Conservation (phyloP, 2,113 vertebrate genomes). For the Paramormyrops kingsleyae region DNA sequence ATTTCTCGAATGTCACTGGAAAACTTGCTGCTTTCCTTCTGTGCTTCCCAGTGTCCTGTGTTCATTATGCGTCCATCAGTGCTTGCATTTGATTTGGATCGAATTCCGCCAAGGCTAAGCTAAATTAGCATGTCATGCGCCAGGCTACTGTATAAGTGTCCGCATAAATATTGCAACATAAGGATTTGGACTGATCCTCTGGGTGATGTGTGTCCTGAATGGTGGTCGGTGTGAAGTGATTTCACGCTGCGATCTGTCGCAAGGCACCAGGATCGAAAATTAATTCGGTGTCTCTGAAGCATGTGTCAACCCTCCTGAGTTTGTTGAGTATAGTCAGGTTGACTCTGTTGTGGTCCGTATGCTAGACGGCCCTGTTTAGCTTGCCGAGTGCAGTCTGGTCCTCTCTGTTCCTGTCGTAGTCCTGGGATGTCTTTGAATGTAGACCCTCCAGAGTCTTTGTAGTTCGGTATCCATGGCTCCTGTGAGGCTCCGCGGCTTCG, state of each 20-base stretch:
- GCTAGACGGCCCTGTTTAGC: background rate
- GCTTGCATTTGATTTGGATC: background rate
- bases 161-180: background rate
- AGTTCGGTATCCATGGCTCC: background rate
- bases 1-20: background rate
- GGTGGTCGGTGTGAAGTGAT: background rate
- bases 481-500: background rate
- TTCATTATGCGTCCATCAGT: background rate
- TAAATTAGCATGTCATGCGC: conserved; percentile 1
- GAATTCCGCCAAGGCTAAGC: background rate
- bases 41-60: background rate
- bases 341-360: background rate
- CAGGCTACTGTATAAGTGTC: background rate
- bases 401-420: background rate
- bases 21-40: background rate
- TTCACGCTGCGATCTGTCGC: background rate
- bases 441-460: conserved; percentile 17
- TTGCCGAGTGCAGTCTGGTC: background rate
- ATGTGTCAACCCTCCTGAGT: background rate
- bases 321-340: background rate
- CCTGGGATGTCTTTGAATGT: conserved; percentile 14
- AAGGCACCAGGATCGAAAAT: background rate
- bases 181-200: background rate
- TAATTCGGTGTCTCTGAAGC: background rate
- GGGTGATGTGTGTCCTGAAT: background rate